Base-by-base conservation (phyloP, 2,113 vertebrate species). In the Leuciscus idus region DNA sequence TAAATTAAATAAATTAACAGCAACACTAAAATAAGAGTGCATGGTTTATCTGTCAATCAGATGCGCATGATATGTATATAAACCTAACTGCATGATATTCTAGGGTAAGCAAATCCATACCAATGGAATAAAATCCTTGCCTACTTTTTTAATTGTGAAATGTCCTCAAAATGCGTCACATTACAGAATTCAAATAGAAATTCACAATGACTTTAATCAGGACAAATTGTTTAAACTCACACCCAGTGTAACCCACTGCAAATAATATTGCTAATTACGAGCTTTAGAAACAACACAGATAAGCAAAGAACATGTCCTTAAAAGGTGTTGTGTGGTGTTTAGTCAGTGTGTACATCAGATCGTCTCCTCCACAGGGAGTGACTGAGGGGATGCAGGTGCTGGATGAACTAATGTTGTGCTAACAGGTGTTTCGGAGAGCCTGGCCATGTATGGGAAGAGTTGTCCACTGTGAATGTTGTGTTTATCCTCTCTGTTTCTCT, bases 401-500 rank as follows among this genome's bases (percentile, higher is more conserved):
- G 87, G 62, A 33, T 57, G 81, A 72, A 81, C 74, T 85, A 84
- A 76, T 59, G 70, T 66, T 70, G 39, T 70, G 19, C 50, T 59
- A 86, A 87, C 89, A 87, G 87, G 86, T 89, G 89, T 85, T 75
- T 66, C 11, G 0, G 55, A 85, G 83, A 85, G 61, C 73, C 19
- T 75, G 86, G 55, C 88, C 83, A 84, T 89, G 52, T 89, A 89
- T 64, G 81, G 85, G 80, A 79, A 91, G 92, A 73, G 66, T 74
- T 4, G n/a, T 73, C 84, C 57, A 76, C 79, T 66, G 50, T 57
- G 81, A 80, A 46, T 26, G 30, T 33, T 78, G 21, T 85, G 86
- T 87, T 87, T 87, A 74, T 76, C n/a, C 81, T 81, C 57, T 57
- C 68, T 13, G 19, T 13, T 52, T 52, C 72, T 77, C 28, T 55